These are phyloP conservation scores for Lissocephala sabroskyi DNA, from an alignment of 2,888 invertebrate species.

Conservation along the genomic window DNA sequence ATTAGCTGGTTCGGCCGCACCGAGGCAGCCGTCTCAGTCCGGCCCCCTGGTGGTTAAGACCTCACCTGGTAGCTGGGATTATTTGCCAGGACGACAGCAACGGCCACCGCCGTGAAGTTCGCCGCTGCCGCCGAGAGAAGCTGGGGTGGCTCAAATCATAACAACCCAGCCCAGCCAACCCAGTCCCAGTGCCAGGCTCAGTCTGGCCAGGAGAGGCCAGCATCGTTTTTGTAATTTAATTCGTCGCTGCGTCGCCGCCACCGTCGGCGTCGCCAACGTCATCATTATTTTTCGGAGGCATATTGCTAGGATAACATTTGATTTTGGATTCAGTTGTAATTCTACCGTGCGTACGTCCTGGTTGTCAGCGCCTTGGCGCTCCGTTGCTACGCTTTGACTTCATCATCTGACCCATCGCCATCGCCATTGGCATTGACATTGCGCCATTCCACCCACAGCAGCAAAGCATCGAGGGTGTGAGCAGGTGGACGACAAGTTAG, in stretches of 20 bases:
- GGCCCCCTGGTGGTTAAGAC: no score
- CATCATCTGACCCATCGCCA: slow-evolving; percentile 4
- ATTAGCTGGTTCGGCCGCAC: slow-evolving; percentile 48
- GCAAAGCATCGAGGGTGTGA: no score
- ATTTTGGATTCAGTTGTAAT: slow-evolving; percentile 73
- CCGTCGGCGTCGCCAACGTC: slow-evolving; percentile 27
- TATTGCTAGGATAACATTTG: slow-evolving; percentile 73
- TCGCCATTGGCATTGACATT: slow-evolving; percentile 3
- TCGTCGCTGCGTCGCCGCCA: slow-evolving; percentile 52
- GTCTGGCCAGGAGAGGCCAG: slow-evolving; percentile 5
- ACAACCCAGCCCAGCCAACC: slow-evolving; percentile 31
- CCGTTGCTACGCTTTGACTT: slow-evolving; percentile 68
- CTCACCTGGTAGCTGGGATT: slow-evolving; percentile 8
- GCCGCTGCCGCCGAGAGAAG: slow-evolving; percentile 4
- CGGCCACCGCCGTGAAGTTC: background rate
- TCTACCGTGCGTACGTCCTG: slow-evolving; percentile 72
- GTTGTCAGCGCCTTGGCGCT: slow-evolving; percentile 51
- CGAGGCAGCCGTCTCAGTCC: no score
- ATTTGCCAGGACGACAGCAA: background rate
- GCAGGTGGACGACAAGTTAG: slow-evolving; percentile 1
- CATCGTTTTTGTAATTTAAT: slow-evolving; percentile 46
- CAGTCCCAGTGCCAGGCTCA: slow-evolving; percentile 12
- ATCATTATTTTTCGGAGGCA: slow-evolving; percentile 68
- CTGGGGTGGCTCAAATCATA: slow-evolving; percentile 43
- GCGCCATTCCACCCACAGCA: slow-evolving; percentile 12